Percentiles rank a stretch among this genome's conserved stretches.
Conservation (phyloP, 2,797 vertebrate genomes). For the Argentina silus region DNA sequence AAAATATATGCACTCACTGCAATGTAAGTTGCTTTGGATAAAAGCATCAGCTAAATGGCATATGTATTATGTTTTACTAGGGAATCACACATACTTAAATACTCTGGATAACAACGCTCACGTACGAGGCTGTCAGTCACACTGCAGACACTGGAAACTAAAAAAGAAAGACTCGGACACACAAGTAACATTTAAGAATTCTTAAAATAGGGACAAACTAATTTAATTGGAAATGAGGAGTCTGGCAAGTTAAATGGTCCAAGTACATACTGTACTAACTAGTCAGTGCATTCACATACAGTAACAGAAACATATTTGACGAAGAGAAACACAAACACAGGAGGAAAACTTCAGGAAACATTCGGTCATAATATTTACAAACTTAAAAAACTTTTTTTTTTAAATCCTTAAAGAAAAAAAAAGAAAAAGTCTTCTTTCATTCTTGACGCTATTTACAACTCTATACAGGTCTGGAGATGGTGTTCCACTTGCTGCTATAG, state of each 20-base stretch:
- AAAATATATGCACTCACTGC: no score
- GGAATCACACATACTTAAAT: no score
- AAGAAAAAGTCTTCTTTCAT: conserved; percentile 12
- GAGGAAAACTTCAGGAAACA: conserved; percentile 38
- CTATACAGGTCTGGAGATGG: conserved; percentile 72
- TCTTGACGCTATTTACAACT: conserved; percentile 81
- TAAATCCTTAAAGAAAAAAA: conserved; percentile 22
- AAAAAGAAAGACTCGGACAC: conserved; percentile 4
- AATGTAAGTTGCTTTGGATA: no score
- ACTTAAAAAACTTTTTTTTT: conserved; percentile 53
- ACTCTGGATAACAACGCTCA: no score
- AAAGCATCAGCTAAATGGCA: no score
- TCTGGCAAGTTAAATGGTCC: conserved; percentile 26
- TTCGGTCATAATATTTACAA: conserved; percentile 64
- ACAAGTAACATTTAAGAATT: not conserved
- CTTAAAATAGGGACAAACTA: not conserved
- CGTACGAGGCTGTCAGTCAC: no score
- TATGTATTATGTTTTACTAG: no score
- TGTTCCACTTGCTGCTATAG: conserved; percentile 69
- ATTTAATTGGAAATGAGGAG: conserved; percentile 55
- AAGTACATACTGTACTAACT: conserved; percentile 12
- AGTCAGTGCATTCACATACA: conserved; percentile 31
- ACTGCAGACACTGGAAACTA: not conserved
- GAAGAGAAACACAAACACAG: conserved; percentile 15
- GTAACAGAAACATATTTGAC: not conserved